A percentile compares a stretch with the other conserved stretches of the same genome.
Conservation (phyloP, 2,113 vertebrate genomes). For the Phylloscopus trochiloides region DNA sequence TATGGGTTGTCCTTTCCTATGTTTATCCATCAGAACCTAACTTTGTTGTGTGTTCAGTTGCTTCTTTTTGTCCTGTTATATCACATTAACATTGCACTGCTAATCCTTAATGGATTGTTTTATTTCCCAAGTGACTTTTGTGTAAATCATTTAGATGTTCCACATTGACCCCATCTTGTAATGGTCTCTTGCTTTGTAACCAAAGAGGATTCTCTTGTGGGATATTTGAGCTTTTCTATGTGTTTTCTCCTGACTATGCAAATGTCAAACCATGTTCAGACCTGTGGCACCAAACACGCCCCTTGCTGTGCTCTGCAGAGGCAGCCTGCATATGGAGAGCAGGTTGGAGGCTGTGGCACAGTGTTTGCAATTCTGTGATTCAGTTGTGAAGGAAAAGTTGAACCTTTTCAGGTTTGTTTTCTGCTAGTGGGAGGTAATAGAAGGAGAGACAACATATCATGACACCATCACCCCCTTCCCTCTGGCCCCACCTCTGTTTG, state of each 20-base stretch:
- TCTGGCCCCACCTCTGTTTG: not conserved
- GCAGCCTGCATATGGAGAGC: not conserved
- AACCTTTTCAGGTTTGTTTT: not conserved
- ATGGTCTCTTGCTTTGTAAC: not conserved
- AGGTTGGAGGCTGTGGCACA: not conserved
- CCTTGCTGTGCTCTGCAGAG: not conserved
- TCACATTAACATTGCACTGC: not conserved
- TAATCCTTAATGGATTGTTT: not conserved
- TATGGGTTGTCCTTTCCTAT: not conserved
- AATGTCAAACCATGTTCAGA: not conserved
- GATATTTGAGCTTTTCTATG: not conserved
- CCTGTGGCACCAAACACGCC: not conserved
- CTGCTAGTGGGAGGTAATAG: not conserved
- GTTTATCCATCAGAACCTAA: not conserved
- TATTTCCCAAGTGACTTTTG: not conserved
- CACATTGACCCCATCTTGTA: not conserved
- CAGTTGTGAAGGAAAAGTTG: not conserved
- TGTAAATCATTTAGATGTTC: conserved; percentile 17
- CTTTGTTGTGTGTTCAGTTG: not conserved
- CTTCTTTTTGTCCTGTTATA: not conserved
- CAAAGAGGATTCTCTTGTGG: not conserved
- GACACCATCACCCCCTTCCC: not conserved
- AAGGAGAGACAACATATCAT: not conserved
- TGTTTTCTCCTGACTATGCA: not conserved
- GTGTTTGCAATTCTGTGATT: not conserved